Conservation (phyloP, 2,888 invertebrate species). For the Tetragonula carbonaria region DNA sequence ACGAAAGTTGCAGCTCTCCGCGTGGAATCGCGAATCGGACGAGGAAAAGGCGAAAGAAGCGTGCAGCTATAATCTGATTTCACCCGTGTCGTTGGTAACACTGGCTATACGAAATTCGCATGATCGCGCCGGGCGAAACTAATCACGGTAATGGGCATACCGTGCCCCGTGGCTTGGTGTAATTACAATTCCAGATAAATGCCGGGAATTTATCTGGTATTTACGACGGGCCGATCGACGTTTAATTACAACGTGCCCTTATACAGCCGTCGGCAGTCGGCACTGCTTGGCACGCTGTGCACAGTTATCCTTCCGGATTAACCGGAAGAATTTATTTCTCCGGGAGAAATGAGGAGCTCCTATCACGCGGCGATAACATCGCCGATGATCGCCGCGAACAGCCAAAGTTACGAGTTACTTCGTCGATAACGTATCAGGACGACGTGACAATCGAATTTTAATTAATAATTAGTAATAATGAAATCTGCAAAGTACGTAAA, state of each 20-base stretch:
- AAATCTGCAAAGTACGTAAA: no score
- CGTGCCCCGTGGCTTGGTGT: conserved; percentile 30
- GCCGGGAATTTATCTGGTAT: conserved; percentile 47
- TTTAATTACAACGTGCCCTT: conserved; percentile 52
- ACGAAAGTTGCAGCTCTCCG: neutral
- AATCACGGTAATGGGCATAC: conserved; percentile 44
- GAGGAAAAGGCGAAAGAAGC: neutral
- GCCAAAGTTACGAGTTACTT: no score
- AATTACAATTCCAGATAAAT: conserved; percentile 56
- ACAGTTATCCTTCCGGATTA: conserved; percentile 12
- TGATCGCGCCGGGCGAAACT: conserved; percentile 33
- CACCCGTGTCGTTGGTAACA: neutral
- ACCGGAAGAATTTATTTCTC: neutral
- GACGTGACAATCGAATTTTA: no score
- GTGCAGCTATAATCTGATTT: neutral
- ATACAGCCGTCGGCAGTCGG: conserved; percentile 16
- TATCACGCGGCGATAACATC: neutral
- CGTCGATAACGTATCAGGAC: no score
- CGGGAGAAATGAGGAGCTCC: conserved; percentile 11
- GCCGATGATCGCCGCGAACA: no score
- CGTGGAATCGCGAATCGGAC: neutral
- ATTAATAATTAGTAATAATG: no score
- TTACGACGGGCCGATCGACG: conserved; percentile 29
- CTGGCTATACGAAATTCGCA: conserved; percentile 25
- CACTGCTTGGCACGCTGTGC: conserved; percentile 12